phyloP scores from a whole-genome alignment of 1,140 invertebrate genomes.

The Scylla paramamosain region DNA sequence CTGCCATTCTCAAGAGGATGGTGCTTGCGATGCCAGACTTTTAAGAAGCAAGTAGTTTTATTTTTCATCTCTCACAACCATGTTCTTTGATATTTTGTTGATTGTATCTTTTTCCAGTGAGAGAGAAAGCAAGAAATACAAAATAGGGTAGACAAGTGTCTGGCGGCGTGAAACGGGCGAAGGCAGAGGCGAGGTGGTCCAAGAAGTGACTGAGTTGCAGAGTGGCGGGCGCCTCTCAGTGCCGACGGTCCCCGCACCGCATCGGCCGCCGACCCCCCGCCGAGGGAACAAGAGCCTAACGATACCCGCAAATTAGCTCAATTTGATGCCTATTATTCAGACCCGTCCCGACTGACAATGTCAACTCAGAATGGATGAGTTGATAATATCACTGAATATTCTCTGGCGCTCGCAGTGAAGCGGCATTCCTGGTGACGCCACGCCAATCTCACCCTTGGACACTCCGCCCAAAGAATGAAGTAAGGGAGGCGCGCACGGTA shows the following conservation, averaged over 20 bases:
- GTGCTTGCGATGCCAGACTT: background rate
- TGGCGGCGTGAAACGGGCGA: background rate
- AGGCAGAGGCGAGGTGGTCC: conserved; percentile 16
- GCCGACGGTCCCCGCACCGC: conserved; percentile 23
- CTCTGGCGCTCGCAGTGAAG: conserved; percentile 40
- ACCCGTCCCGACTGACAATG: conserved; percentile 76
- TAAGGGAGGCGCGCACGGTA: background rate
- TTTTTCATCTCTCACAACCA: background rate
- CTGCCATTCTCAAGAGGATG: too few relatives aligned
- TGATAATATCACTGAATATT: conserved; percentile 76
- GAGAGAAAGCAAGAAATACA: background rate
- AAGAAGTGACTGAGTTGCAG: conserved; percentile 52
- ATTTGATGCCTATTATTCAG: conserved; percentile 77
- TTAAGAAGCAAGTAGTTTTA: background rate
- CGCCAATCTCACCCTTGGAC: conserved; percentile 1
- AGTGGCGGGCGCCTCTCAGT: conserved; percentile 61
- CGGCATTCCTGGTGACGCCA: conserved; percentile 58
- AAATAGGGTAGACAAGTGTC: background rate
- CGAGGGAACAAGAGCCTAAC: conserved; percentile 76
- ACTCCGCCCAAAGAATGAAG: background rate
- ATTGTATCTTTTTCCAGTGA: background rate
- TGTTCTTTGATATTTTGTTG: background rate
- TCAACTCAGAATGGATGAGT: conserved; percentile 77
- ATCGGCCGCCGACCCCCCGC: conserved; percentile 65
- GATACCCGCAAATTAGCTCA: conserved; percentile 77